Conservation (phyloP, 2,797 vertebrate genomes). For the Chaetophractus vellerosus region DNA sequence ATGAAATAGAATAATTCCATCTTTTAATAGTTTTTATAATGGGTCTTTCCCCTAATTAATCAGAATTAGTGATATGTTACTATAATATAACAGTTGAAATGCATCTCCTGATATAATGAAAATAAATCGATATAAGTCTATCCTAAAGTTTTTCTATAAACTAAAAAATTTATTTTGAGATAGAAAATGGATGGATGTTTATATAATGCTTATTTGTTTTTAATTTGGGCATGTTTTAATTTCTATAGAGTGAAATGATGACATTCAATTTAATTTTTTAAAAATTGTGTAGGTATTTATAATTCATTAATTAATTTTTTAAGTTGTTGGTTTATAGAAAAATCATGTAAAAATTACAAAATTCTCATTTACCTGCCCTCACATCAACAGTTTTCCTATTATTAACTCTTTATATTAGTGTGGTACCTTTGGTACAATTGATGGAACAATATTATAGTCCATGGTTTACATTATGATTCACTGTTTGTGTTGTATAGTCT, state of each 20-base stretch:
- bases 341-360: too few relatives aligned
- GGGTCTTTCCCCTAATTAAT: not conserved
- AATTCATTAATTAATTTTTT: too few relatives aligned
- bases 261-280: not conserved
- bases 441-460: too few relatives aligned
- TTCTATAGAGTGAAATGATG: not conserved
- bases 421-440: too few relatives aligned
- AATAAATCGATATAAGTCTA: not conserved
- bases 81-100: not conserved
- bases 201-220: not conserved
- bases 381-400: too few relatives aligned
- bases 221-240: not conserved
- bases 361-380: too few relatives aligned
- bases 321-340: too few relatives aligned
- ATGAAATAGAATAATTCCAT: constrained; percentile 31
- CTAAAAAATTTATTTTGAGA: constrained; percentile 42
- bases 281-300: too few relatives aligned
- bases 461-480: too few relatives aligned
- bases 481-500: too few relatives aligned
- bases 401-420: too few relatives aligned
- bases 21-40: constrained; percentile 6
- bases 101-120: not conserved
- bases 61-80: not conserved
- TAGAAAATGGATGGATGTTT: not conserved
- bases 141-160: not conserved